Conservation (phyloP, 2,113 vertebrate genomes). For the Mastomys natalensis region DNA sequence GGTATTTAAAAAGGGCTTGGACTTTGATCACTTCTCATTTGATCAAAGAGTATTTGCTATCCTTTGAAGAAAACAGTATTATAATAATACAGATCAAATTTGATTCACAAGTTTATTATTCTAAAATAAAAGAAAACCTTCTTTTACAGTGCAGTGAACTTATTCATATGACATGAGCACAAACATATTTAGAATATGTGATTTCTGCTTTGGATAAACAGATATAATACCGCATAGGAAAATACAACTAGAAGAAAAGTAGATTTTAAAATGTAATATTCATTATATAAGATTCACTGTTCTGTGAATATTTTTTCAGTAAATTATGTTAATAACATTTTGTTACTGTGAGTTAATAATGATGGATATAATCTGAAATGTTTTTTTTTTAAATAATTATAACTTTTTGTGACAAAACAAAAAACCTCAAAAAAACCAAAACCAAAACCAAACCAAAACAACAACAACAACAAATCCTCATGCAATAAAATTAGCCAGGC, state of each 20-base stretch:
- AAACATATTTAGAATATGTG: background rate
- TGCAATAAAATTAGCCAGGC: background rate
- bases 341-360: background rate
- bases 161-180: background rate
- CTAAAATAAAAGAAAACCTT: constrained; percentile 51
- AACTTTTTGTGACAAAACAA: too few species aligned
- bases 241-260: background rate
- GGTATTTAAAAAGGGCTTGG: constrained; percentile 69
- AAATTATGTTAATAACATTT: background rate
- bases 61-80: constrained; percentile 81
- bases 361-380: background rate
- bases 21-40: constrained; percentile 84
- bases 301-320: background rate
- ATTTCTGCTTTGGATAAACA: background rate
- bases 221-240: background rate
- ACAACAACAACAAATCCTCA: too few species aligned
- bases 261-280: background rate
- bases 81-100: constrained; percentile 58
- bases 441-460: too few species aligned
- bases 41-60: constrained; percentile 83
- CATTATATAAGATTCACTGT: background rate
- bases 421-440: too few species aligned
- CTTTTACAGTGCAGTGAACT: background rate
- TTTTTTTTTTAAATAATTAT: too few species aligned
- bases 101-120: constrained; percentile 72